These are phyloP conservation scores for Holcopasites calliopsidis DNA, from an alignment of 1,140 invertebrate genomes.

Conservation along the genomic window DNA sequence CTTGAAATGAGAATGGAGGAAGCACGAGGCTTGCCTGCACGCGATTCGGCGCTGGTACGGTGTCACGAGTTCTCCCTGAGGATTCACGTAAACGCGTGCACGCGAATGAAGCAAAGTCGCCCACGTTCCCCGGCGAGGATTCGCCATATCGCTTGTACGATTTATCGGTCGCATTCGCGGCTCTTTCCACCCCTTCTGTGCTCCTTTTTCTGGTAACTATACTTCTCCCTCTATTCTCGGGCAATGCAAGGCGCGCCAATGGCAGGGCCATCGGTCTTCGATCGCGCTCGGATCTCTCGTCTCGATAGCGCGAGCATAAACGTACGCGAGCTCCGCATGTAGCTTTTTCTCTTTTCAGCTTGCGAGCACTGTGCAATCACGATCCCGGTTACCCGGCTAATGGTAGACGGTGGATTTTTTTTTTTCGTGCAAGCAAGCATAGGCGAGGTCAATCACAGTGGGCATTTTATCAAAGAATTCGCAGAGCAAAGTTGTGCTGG, in stretches of 20 bases:
- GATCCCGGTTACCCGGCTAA: slow-evolving; percentile 15
- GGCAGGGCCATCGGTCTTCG: slow-evolving; percentile 59
- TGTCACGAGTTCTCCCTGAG: slow-evolving; percentile 13
- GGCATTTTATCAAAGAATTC: not conserved
- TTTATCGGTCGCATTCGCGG: slow-evolving; percentile 64
- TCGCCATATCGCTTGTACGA: slow-evolving; percentile 70
- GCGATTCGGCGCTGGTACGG: slow-evolving; percentile 2
- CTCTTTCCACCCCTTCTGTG: slow-evolving; percentile 8
- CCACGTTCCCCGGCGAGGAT: slow-evolving; percentile 49
- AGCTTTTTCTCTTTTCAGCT: slow-evolving; percentile 21
- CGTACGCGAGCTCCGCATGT: slow-evolving; percentile 40
- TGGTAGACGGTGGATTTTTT: slow-evolving; percentile 15
- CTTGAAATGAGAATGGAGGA: not conserved
- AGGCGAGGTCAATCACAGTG: not conserved
- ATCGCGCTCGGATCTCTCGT: slow-evolving; percentile 65
- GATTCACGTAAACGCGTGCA: slow-evolving; percentile 26
- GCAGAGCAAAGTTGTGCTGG: not conserved
- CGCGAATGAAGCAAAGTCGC: slow-evolving; percentile 45
- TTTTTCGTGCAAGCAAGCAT: slow-evolving; percentile 13
- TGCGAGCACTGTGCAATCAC: slow-evolving; percentile 12
- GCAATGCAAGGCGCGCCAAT: slow-evolving; percentile 19
- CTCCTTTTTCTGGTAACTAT: not conserved
- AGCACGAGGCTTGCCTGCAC: slow-evolving; percentile 36
- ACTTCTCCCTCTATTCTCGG: not conserved
- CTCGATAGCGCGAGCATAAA: slow-evolving; percentile 59